Evolutionary conservation across 2,113 vertebrate genomes (phyloP).

Genomic region (Tragulus kanchil): DNA sequence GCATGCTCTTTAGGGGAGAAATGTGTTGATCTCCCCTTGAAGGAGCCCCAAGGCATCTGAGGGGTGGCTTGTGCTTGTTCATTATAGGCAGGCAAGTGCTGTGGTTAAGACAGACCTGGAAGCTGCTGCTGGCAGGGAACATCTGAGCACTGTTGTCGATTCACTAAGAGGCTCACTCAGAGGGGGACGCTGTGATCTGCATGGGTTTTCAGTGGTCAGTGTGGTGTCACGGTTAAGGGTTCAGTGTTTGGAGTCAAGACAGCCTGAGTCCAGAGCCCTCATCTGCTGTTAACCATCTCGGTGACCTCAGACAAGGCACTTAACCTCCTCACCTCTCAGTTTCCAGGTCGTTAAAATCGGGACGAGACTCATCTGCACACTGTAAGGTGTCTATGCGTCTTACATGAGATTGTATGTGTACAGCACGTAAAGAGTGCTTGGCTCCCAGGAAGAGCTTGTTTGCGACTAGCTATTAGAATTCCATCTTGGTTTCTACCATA

Average conservation of each 20-base stretch:
- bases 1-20: slow-evolving; percentile 33
- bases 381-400: background rate
- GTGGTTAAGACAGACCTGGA: background rate
- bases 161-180: background rate
- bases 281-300: background rate
- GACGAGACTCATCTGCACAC: background rate
- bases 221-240: background rate
- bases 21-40: slow-evolving; percentile 11
- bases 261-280: background rate
- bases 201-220: background rate
- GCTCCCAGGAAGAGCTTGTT: background rate
- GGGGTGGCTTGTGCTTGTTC: slow-evolving; percentile 26
- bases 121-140: background rate
- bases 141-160: accelerated
- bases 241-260: background rate
- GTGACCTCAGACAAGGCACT: background rate
- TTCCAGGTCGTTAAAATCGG: background rate
- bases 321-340: background rate
- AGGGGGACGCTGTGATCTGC: background rate
- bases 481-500: slow-evolving; percentile 31
- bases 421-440: background rate
- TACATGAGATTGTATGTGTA: background rate
- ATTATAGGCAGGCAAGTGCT: background rate
- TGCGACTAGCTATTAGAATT: slow-evolving; percentile 9
- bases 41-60: slow-evolving; percentile 23